These are phyloP conservation scores for Meteorus colon DNA, from an alignment of 2,888 invertebrate species.

Conservation along the genomic window DNA sequence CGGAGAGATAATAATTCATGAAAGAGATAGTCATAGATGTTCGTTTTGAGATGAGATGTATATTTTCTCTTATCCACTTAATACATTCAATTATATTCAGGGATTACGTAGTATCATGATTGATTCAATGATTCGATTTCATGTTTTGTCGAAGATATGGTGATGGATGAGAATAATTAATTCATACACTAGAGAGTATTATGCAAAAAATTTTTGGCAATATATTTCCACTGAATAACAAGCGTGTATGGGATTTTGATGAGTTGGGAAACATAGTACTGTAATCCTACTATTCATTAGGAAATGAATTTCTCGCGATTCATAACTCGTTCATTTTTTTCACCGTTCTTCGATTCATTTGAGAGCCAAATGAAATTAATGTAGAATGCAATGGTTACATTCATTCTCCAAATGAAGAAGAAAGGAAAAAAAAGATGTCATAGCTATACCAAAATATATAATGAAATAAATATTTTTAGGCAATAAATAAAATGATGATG, in stretches of 20 bases:
- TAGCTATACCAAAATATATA: not conserved
- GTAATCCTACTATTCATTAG: not conserved
- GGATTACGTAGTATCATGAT: conserved; percentile 20
- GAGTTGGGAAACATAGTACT: not conserved
- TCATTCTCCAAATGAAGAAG: not conserved
- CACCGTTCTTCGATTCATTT: not conserved
- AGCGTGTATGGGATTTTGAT: not conserved
- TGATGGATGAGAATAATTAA: not conserved
- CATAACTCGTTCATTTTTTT: not conserved
- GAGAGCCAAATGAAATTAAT: conserved; percentile 20
- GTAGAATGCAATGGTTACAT: conserved; percentile 16
- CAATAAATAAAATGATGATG: not conserved
- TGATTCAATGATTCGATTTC: not conserved
- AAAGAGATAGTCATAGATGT: not conserved
- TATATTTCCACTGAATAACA: not conserved
- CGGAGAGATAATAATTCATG: not conserved
- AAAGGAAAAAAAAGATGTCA: not conserved
- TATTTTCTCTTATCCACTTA: conserved; percentile 4
- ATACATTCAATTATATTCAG: conserved; percentile 19
- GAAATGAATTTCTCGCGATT: not conserved
- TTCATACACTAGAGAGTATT: conserved; percentile 8
- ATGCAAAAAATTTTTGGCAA: conserved; percentile 29
- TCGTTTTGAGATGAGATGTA: not conserved
- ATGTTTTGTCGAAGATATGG: not conserved
- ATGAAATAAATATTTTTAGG: not conserved